Base-by-base conservation (phyloP, 2,888 invertebrate genomes). In the Agrochola macilenta region DNA sequence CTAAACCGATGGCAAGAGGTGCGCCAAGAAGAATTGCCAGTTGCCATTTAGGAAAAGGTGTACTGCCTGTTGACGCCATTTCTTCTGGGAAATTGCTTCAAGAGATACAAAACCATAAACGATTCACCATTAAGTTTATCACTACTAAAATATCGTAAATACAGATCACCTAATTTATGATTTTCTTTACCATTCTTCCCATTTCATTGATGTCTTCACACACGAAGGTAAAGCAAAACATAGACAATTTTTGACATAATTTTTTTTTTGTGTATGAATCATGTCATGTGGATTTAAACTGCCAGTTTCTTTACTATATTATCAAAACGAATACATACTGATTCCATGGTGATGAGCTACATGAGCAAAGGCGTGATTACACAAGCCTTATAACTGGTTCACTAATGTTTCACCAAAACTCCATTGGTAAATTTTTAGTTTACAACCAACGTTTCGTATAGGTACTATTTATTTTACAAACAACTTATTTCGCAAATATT, bases 21-120 rank as follows among this genome's bases (percentile, higher is more conserved):
- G 98, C 98, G 88, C 99, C 98, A 84, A 99, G 97, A 80, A 98
- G 97, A 83, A 99, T 96, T 81, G 98, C 99, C 90, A 99, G 96
- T 97, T 99, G 98, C 98, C 99, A 99, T 97, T 98, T 98, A 88
- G 98, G 97, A 94, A 98, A 96, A 73, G 97, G 97, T 93, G 97
- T 96, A 92, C 97, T 97, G 89, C 97, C 97, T 78, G 97, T 96
- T 84, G 96, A 96, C 87, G 95, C 95, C 96, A 96, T 96, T 86
- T 90, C 93, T 89, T 88, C 78, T 76, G 71, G 72, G 80, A 82
- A 91, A 90, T 83, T 87, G 85, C 87, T 91, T 91, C 83, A 89
- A 88, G 82, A 85, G 81, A 87, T 89, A 89, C 63, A 88, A 86
- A 89, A 87, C 88, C 90, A 88, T 91, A 92, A 92, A 92, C 90